Conservation (phyloP, 2,113 vertebrate genomes). For the Gnathochromis pfefferi region DNA sequence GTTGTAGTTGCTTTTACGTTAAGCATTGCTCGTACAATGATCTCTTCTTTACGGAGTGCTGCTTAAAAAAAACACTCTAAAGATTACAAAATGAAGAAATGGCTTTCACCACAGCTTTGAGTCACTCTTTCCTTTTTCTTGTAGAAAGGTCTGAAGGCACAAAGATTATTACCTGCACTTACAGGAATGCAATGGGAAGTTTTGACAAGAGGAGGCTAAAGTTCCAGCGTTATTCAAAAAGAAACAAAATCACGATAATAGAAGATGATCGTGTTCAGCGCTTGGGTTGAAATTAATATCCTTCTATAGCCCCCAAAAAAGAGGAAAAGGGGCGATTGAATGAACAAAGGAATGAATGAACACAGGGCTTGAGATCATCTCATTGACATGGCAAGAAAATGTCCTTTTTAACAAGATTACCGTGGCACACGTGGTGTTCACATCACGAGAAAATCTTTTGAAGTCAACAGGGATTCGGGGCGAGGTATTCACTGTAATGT, state of each 20-base stretch:
- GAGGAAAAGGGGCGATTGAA: not conserved
- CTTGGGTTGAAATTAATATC: conserved; percentile 21
- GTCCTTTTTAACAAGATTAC: conserved; percentile 22
- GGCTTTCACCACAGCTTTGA: not conserved
- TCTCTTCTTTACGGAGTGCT: not conserved
- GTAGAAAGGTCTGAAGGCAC: not conserved
- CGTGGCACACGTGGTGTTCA: not conserved
- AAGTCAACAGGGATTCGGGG: not conserved
- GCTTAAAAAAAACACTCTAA: not conserved
- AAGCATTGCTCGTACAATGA: not conserved
- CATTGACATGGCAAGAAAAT: conserved; percentile 14
- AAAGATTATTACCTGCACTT: conserved; percentile 6
- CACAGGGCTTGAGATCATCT: conserved; percentile 16
- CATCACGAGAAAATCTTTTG: not conserved
- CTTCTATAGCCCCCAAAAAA: not conserved
- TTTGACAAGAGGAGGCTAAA: not conserved
- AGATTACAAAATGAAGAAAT: not conserved
- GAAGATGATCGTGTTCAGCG: not conserved
- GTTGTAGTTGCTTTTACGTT: not conserved
- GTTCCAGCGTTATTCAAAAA: not conserved
- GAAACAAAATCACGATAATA: not conserved
- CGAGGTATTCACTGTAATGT: conserved; percentile 18
- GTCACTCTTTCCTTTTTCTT: not conserved
- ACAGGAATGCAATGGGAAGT: conserved; percentile 7
- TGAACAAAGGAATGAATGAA: conserved; percentile 34